Percentiles rank a stretch among this genome's conserved stretches.
phyloP scores from a whole-genome alignment of 2,888 invertebrate species.

The Dendrolimus pini region DNA sequence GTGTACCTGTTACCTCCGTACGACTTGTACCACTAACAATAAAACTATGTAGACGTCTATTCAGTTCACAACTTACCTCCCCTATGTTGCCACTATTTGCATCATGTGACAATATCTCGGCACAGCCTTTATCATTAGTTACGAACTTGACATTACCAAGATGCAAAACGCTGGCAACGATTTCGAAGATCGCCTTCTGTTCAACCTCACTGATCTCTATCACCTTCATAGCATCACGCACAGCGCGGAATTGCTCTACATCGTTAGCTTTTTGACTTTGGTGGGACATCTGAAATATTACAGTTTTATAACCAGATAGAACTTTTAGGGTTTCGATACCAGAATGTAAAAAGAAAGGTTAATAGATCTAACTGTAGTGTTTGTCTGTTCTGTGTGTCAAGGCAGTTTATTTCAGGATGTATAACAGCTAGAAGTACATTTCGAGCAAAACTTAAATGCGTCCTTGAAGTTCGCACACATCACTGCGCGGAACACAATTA shows the following conservation, averaged over 20 bases:
- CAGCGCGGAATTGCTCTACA: slow-evolving; percentile 80
- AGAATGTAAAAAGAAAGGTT: neutral
- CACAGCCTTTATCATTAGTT: slow-evolving; percentile 81
- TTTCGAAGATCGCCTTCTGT: slow-evolving; percentile 85
- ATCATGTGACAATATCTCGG: slow-evolving; percentile 81
- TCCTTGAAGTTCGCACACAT: too few species aligned
- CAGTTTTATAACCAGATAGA: too few species aligned
- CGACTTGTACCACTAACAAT: too few species aligned
- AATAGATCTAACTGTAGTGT: neutral
- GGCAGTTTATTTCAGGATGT: too few species aligned
- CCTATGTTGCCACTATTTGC: slow-evolving; percentile 75
- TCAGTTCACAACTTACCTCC: slow-evolving; percentile 68
- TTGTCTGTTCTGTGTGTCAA: neutral
- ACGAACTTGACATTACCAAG: slow-evolving; percentile 91
- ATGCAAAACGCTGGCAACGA: slow-evolving; percentile 90
- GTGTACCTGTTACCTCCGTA: too few species aligned
- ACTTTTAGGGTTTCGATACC: too few species aligned
- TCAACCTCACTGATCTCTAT: slow-evolving; percentile 85
- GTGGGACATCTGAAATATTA: slow-evolving; percentile 32
- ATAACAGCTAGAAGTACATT: too few species aligned
- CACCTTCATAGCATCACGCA: slow-evolving; percentile 84
- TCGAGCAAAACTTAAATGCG: too few species aligned
- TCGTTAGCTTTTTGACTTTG: slow-evolving; percentile 69
- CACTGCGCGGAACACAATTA: too few species aligned
- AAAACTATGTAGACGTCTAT: too few species aligned